Evolutionary conservation across 2,113 vertebrate genomes (phyloP).

Genomic region (Glareola pratincola): DNA sequence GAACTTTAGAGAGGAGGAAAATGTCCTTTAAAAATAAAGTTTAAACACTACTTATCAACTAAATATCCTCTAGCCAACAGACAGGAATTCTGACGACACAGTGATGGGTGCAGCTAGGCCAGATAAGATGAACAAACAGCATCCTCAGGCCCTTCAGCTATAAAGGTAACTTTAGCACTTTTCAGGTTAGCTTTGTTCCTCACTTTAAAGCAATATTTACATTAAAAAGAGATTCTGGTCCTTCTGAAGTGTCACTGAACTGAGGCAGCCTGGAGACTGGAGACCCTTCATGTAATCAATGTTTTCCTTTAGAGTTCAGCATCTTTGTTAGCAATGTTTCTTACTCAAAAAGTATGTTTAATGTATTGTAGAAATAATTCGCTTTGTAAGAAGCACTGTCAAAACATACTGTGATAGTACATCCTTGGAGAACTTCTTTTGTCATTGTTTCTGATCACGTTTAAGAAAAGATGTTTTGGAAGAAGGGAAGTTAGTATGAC

Average conservation of each 20-base stretch:
- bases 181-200: background rate
- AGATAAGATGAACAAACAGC: background rate
- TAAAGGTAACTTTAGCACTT: background rate
- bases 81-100: background rate
- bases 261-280: background rate
- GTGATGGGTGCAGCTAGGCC: background rate
- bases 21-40: background rate
- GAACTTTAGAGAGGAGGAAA: background rate
- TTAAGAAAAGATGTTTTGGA: background rate
- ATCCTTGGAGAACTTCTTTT: background rate
- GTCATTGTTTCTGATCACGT: background rate
- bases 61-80: background rate
- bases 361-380: background rate
- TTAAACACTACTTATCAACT: background rate
- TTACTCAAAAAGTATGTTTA: background rate
- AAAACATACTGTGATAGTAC: background rate
- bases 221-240: background rate
- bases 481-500: background rate
- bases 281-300: background rate
- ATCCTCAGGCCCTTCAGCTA: background rate
- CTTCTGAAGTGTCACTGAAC: slow-evolving; percentile 4
- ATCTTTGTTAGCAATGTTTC: background rate
- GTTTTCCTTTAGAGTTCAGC: background rate
- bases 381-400: background rate
- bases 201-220: background rate